phyloP scores from a whole-genome alignment of 2,113 vertebrate species.

The Sebastes schlegelii region DNA sequence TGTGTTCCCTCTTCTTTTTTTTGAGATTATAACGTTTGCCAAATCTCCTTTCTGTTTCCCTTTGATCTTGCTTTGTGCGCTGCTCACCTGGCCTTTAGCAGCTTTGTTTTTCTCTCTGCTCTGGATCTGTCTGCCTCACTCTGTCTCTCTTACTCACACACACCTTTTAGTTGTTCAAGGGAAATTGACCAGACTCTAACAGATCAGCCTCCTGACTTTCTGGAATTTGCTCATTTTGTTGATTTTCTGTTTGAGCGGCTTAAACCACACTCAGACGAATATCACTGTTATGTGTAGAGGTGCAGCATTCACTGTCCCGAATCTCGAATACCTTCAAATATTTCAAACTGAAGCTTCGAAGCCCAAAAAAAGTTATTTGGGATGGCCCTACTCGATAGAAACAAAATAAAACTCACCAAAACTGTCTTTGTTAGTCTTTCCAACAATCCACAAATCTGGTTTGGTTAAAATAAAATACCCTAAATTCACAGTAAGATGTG shows the following conservation, averaged over 20 bases:
- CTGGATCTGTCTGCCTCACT: background rate
- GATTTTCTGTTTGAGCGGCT: conserved; percentile 52
- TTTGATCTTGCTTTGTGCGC: conserved; percentile 50
- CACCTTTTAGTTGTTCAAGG: background rate
- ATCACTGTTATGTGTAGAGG: too few species aligned
- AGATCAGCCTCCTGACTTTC: conserved; percentile 38
- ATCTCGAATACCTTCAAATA: too few species aligned
- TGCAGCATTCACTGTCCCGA: too few species aligned
- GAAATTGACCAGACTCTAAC: conserved; percentile 37
- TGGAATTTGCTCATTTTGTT: conserved; percentile 57
- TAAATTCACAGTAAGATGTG: too few species aligned
- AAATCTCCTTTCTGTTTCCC: conserved; percentile 19
- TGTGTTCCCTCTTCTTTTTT: conserved; percentile 32
- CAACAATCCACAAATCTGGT: too few species aligned
- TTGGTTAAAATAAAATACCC: too few species aligned
- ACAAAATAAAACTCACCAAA: too few species aligned
- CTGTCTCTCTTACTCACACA: background rate
- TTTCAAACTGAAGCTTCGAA: too few species aligned
- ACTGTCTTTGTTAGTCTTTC: too few species aligned
- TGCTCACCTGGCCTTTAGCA: conserved; percentile 48
- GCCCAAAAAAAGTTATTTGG: too few species aligned
- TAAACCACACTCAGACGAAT: background rate
- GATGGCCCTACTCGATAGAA: too few species aligned
- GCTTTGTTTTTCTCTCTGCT: conserved; percentile 32
- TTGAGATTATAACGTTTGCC: conserved; percentile 38